Conservation (phyloP, 1,140 invertebrate species). For the Bombus confusus region DNA sequence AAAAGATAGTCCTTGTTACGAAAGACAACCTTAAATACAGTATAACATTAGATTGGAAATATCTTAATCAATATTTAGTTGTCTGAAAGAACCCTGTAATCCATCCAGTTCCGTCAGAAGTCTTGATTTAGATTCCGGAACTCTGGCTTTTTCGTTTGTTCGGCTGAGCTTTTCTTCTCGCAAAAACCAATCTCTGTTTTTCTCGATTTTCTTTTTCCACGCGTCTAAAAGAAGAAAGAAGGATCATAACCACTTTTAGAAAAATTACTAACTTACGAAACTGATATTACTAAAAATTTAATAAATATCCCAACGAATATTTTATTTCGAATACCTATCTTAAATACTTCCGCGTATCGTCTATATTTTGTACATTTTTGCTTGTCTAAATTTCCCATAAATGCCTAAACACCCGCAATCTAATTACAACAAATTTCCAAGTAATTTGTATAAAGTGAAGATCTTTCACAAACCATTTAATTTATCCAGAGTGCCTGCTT, state of each 20-base stretch:
- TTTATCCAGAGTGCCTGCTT: slow-evolving; percentile 78
- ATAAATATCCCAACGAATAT: too few species aligned
- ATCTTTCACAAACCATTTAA: slow-evolving; percentile 72
- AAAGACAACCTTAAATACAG: too few species aligned
- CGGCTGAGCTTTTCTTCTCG: slow-evolving; percentile 80
- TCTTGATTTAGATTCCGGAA: slow-evolving; percentile 73
- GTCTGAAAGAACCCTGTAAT: slow-evolving; percentile 81
- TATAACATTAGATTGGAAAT: not conserved
- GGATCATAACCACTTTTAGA: not conserved
- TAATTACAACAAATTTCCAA: too few species aligned
- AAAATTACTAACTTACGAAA: too few species aligned
- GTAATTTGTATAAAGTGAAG: too few species aligned
- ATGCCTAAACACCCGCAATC: too few species aligned
- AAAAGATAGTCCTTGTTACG: too few species aligned
- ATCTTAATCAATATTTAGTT: slow-evolving; percentile 81
- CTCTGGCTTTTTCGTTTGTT: slow-evolving; percentile 78
- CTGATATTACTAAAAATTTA: too few species aligned
- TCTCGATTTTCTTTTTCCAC: slow-evolving; percentile 79
- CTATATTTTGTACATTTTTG: too few species aligned
- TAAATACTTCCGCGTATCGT: too few species aligned
- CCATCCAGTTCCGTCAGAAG: slow-evolving; percentile 76
- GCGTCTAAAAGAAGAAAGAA: slow-evolving; percentile 64
- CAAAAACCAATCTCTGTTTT: slow-evolving; percentile 80
- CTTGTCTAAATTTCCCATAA: not conserved
- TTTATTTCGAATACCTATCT: too few species aligned